Percentiles rank a stretch among this genome's conserved stretches.
Conservation (phyloP, 2,797 vertebrate species). For the Heterohyrax brucei region DNA sequence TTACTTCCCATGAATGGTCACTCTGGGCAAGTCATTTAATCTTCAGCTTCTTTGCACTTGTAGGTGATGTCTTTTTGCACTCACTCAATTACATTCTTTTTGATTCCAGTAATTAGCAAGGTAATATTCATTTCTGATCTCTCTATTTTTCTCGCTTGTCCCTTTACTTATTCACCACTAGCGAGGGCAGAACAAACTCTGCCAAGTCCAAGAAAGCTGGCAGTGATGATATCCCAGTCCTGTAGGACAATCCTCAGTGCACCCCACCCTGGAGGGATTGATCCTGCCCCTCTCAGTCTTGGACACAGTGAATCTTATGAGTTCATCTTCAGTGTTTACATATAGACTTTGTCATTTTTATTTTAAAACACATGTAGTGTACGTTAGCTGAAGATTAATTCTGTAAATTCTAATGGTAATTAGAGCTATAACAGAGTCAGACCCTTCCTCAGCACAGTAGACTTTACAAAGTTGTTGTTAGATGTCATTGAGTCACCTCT, state of each 20-base stretch:
- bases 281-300: background rate
- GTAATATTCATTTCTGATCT: background rate
- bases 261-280: background rate
- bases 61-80: background rate
- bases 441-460: background rate
- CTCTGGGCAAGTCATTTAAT: background rate
- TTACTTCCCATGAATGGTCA: conserved; percentile 38
- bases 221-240: background rate
- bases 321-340: background rate
- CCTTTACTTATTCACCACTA: background rate
- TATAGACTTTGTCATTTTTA: background rate
- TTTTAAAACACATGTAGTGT: background rate
- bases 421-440: background rate
- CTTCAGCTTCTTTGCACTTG: background rate
- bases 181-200: background rate
- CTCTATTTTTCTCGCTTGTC: background rate
- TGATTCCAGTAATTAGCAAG: background rate
- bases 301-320: conserved; percentile 17
- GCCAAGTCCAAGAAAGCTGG: background rate
- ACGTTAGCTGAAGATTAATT: background rate
- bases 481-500: no score
- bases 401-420: background rate
- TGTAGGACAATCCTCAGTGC: no score
- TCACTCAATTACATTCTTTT: background rate
- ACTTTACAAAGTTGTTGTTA: background rate